A percentile compares a stretch with the other conserved stretches of the same genome.
Conservation (phyloP, 2,797 vertebrate species). For the Dallia pectoralis region DNA sequence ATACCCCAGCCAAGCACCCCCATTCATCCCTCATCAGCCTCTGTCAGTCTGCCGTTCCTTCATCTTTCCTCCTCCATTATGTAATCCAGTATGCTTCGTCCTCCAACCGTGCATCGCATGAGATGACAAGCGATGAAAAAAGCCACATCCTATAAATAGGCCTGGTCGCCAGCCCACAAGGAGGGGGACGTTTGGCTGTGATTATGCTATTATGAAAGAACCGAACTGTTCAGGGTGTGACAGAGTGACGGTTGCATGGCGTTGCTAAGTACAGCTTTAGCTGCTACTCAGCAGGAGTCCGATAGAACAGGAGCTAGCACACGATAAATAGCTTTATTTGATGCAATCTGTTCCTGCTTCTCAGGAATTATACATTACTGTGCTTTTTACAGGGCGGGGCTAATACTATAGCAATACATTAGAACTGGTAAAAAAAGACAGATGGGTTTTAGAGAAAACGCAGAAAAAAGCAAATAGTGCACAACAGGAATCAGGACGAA, state of each 20-base stretch:
- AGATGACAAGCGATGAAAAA: neutral
- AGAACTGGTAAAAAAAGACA: neutral
- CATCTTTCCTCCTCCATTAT: slow-evolving; percentile 10
- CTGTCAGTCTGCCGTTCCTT: neutral
- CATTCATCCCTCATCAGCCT: neutral
- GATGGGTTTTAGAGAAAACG: neutral
- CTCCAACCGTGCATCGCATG: neutral
- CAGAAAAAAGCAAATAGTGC: too few relatives aligned
- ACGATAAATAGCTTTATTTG: slow-evolving; percentile 14
- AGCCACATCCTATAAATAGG: slow-evolving; percentile 32
- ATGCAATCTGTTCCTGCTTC: slow-evolving; percentile 10
- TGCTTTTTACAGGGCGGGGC: neutral
- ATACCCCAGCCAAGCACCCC: slow-evolving; percentile 22
- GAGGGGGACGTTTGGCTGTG: neutral
- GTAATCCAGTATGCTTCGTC: slow-evolving; percentile 12
- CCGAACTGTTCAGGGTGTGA: neutral
- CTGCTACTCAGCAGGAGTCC: neutral
- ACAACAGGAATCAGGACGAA: neutral
- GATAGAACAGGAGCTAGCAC: slow-evolving; percentile 12
- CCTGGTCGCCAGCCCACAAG: neutral
- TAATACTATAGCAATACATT: neutral
- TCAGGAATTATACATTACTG: neutral
- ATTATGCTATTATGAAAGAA: neutral
- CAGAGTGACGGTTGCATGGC: neutral
- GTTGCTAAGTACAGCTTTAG: neutral